phyloP scores from a whole-genome alignment of 2,888 invertebrate species.

The Galerucella pusilla region DNA sequence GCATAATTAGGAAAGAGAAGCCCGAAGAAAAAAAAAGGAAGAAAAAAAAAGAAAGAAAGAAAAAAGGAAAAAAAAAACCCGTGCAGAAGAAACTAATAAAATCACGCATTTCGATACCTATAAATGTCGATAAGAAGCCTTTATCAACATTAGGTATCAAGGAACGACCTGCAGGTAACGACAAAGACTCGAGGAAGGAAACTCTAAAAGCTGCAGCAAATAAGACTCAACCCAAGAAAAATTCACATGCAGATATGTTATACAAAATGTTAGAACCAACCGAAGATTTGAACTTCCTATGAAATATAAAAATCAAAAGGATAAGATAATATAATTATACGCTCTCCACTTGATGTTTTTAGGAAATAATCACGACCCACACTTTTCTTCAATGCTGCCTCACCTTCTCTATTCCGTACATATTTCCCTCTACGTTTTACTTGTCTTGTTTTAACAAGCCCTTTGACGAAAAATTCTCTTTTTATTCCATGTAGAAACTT shows the following conservation, averaged over 20 bases:
- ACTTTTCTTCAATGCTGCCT: no score
- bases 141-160: slow-evolving; percentile 52
- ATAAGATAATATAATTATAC: not conserved
- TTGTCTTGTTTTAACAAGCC: no score
- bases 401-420: no score
- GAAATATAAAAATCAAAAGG: slow-evolving; percentile 64
- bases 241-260: slow-evolving; percentile 60
- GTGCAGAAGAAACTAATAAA: slow-evolving; percentile 24
- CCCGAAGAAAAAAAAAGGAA: no score
- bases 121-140: slow-evolving; percentile 25
- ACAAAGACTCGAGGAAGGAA: slow-evolving; percentile 45
- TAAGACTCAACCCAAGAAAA: slow-evolving; percentile 48
- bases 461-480: no score
- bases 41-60: no score
- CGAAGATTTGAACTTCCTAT: slow-evolving; percentile 79
- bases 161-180: slow-evolving; percentile 14
- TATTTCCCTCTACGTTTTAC: no score
- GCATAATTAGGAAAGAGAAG: no score
- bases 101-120: slow-evolving; percentile 31
- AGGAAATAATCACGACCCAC: no score
- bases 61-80: slow-evolving; percentile 4
- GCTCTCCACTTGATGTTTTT: no score
- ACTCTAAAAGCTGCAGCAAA: slow-evolving; percentile 50
- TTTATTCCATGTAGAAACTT: no score
- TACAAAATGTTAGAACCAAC: slow-evolving; percentile 78